Evolutionary conservation across 2,888 invertebrate genomes (phyloP), one percentile per base, ranked within the genome.

Genomic region (Acanthopleura granulata): DNA sequence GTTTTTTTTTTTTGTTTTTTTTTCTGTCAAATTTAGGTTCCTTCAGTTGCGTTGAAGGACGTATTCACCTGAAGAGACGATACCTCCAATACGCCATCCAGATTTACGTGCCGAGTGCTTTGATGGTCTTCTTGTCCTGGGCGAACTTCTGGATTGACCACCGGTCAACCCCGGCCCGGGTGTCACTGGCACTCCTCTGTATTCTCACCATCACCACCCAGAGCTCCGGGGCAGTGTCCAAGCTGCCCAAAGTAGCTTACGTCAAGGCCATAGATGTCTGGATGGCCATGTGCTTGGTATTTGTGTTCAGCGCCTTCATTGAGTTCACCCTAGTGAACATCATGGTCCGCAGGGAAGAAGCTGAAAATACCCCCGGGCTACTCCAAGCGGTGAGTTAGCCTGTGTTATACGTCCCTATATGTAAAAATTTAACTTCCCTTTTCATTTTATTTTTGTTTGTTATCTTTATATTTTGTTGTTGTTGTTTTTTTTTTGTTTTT

Each of bases 81-180:
- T 66, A 66, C 66, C 16, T 27, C 27, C 66, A 66, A 3, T 27
- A 66, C 29, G 29, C 29, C 27, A 22, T 66, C 14, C 66, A 66
- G 66, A 27, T 66, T 18, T 27, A 27, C 29, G 29, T 66, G 6
- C 66, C 66, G 6, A 66, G 66, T 25, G 25, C 29, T 6, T 14
- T 66, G 25, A 66, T 66, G 15, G 66, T 66, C 16, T 12, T 66
- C 27, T 66, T 66, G 25, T 66, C 66, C 16, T 66, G 66, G 66
- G 66, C 66, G 4, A 66, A 66, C 29, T 66, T 66, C 66, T 66
- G 66, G 66, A 66, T 66, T 27, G 66, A 66, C 66, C 66, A 66
- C 29, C 18, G 66, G 25, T 22, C 66, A 3, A 66, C 29, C 66
- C 66, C 66, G 29, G 66, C 66, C 29, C 9, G 66, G 16, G 66